phyloP scores from a whole-genome alignment of 2,113 vertebrate genomes.

The Ptilorrhoa leucosticta region DNA sequence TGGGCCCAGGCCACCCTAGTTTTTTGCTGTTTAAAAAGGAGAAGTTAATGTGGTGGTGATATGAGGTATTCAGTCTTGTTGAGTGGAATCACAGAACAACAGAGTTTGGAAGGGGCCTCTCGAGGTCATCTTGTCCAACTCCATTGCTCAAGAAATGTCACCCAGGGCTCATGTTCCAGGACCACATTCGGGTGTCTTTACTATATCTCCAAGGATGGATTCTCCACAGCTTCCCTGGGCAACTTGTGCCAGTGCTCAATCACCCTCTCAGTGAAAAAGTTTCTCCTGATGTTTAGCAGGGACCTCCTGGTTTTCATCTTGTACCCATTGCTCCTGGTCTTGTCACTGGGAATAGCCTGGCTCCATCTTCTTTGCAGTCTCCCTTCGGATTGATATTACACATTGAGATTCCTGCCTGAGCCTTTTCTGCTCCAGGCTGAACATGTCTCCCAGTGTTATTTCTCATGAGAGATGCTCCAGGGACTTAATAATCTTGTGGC shows the following conservation, averaged over 20 bases:
- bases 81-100: not conserved
- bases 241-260: not conserved
- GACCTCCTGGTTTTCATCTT: not conserved
- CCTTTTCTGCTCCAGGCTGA: not conserved
- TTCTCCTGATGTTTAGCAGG: not conserved
- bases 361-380: not conserved
- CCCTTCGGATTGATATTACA: not conserved
- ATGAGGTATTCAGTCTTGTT: not conserved
- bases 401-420: not conserved
- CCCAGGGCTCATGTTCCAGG: not conserved
- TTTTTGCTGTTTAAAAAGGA: not conserved
- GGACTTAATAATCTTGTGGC: not conserved
- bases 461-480: not conserved
- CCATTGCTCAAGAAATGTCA: not conserved
- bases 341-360: not conserved
- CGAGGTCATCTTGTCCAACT: not conserved
- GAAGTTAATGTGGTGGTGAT: not conserved
- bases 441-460: not conserved
- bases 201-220: not conserved
- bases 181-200: not conserved
- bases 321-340: not conserved
- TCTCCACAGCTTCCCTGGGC: not conserved
- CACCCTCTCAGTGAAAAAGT: not conserved
- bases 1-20: accelerated
- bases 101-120: not conserved